Evolutionary conservation across 2,113 vertebrate genomes (phyloP).

Genomic region (Galeopterus variegatus): DNA sequence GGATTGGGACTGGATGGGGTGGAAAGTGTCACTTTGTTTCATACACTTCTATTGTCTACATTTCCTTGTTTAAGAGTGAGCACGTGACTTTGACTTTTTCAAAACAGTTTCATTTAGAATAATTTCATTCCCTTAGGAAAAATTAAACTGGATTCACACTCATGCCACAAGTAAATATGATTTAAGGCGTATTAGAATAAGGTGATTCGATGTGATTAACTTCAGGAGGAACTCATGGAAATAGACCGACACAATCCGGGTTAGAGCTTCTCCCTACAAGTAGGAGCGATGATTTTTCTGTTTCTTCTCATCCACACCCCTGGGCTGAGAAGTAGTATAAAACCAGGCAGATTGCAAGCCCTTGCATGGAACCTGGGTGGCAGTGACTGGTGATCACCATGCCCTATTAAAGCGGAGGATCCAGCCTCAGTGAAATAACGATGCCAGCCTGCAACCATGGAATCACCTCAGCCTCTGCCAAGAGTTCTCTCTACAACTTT

Average conservation of each 20-base stretch:
- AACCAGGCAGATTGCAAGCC: not conserved
- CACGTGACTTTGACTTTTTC: slow-evolving; percentile 59
- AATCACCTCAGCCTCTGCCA: not conserved
- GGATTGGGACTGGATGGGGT: not conserved
- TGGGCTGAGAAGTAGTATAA: not conserved
- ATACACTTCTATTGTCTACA: slow-evolving; percentile 63
- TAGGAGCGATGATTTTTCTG: not conserved
- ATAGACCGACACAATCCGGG: not conserved
- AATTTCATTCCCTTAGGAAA: slow-evolving; percentile 60
- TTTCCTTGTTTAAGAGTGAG: slow-evolving; percentile 53
- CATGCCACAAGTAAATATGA: not conserved
- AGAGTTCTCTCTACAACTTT: not conserved
- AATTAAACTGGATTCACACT: slow-evolving; percentile 31
- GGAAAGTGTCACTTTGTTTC: slow-evolving; percentile 74
- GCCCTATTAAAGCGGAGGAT: not conserved
- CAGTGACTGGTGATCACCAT: not conserved
- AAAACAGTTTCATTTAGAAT: slow-evolving; percentile 61
- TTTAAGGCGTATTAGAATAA: not conserved
- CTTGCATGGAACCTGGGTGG: not conserved
- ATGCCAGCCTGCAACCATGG: not conserved
- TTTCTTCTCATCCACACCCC: not conserved
- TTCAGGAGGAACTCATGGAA: not conserved
- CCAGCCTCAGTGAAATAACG: not conserved
- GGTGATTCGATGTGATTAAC: not conserved
- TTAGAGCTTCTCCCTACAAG: not conserved